phyloP scores from a whole-genome alignment of 2,113 vertebrate genomes.

The Leucopsar rothschildi region DNA sequence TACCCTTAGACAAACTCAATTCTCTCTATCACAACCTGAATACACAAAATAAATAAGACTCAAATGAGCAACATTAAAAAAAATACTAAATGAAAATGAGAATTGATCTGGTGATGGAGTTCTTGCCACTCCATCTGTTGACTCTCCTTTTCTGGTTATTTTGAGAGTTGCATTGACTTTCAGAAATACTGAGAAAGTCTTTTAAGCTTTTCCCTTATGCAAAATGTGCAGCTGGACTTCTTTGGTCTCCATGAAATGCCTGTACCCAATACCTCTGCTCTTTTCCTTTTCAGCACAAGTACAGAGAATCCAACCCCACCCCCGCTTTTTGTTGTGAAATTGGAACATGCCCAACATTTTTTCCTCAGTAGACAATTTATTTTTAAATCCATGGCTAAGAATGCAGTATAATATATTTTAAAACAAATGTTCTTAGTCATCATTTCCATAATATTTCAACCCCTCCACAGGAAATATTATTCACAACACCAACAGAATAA shows the following conservation, averaged over 20 bases:
- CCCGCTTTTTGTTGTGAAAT: not conserved
- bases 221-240: not conserved
- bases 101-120: not conserved
- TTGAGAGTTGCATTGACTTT: fast-evolving
- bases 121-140: not conserved
- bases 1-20: not conserved
- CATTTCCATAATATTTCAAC: conserved; percentile 54
- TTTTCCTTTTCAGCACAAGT: not conserved
- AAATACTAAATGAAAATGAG: not conserved
- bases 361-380: conserved; percentile 53
- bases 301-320: not conserved
- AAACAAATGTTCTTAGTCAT: conserved; percentile 47
- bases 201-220: not conserved
- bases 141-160: not conserved
- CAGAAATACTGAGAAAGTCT: not conserved
- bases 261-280: not conserved
- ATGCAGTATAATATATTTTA: conserved; percentile 37
- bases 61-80: not conserved
- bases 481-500: conserved; percentile 29
- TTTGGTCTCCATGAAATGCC: not conserved
- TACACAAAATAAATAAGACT: not conserved
- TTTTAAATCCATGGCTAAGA: conserved; percentile 60
- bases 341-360: conserved; percentile 57
- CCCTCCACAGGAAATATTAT: conserved; percentile 13
- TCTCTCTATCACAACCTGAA: not conserved